A percentile compares a stretch with the other conserved stretches of the same genome.
These are phyloP conservation scores for Tetramorium bicarinatum DNA, from an alignment of 2,888 invertebrate species.

Conservation along the genomic window DNA sequence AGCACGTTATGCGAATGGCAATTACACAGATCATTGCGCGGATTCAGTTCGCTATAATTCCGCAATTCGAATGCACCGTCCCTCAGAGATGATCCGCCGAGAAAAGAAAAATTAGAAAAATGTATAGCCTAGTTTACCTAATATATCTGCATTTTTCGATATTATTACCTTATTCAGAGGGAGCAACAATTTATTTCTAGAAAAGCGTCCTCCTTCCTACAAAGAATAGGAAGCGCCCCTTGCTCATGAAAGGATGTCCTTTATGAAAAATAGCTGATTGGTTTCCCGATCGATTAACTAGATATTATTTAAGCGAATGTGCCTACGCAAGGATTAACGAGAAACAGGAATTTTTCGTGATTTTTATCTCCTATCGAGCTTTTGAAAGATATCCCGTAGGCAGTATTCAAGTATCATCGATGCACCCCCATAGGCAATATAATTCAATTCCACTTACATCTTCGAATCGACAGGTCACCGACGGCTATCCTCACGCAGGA, in stretches of 20 bases:
- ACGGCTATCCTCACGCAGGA: conserved; percentile 5
- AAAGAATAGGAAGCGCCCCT: neutral
- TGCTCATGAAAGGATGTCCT: neutral
- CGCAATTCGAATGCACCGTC: neutral
- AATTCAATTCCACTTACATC: conserved; percentile 33
- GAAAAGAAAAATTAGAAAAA: neutral
- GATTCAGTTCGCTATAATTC: neutral
- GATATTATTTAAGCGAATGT: neutral
- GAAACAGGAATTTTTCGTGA: neutral
- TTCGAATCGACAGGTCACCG: neutral
- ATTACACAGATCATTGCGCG: neutral
- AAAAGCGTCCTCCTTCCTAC: neutral
- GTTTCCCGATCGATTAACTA: neutral
- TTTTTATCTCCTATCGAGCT: neutral
- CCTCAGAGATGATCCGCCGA: neutral
- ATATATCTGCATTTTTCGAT: neutral
- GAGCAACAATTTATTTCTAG: neutral
- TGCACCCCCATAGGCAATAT: conserved; percentile 22
- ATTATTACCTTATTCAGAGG: neutral
- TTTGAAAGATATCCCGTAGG: neutral
- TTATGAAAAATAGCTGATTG: neutral
- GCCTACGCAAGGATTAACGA: neutral
- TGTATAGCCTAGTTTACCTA: neutral
- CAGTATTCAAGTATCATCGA: neutral
- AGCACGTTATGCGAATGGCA: neutral